phyloP scores from a whole-genome alignment of 2,797 vertebrate species.

The Saxicola maurus region DNA sequence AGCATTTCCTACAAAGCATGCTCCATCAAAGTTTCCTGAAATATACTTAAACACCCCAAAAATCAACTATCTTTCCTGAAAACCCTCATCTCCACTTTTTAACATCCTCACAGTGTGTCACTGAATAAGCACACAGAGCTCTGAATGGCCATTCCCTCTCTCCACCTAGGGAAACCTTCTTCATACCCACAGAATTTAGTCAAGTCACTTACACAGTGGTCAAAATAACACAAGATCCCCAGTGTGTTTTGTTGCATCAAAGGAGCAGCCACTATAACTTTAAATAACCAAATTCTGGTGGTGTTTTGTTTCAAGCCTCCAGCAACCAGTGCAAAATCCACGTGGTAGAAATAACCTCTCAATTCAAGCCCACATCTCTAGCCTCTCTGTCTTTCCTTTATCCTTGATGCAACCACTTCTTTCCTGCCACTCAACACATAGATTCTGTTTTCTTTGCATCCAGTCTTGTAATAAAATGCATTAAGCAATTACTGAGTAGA shows the following conservation, averaged over 20 bases:
- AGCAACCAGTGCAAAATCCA: neutral
- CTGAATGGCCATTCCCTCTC: neutral
- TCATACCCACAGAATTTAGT: neutral
- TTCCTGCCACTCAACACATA: neutral
- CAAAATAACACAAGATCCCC: neutral
- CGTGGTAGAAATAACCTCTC: neutral
- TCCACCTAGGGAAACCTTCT: neutral
- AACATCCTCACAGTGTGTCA: neutral
- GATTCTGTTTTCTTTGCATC: neutral
- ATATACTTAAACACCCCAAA: neutral
- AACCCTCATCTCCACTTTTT: neutral
- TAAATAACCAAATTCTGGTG: neutral
- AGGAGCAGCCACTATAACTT: neutral
- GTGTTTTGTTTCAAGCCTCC: neutral
- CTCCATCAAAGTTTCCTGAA: neutral
- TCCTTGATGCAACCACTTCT: neutral
- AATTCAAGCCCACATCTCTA: neutral
- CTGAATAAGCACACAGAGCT: rapidly evolving
- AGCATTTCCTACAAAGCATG: neutral
- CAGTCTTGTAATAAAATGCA: neutral
- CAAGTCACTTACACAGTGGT: neutral
- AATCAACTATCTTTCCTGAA: neutral
- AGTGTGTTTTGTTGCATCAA: neutral
- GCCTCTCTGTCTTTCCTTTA: neutral
- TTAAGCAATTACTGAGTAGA: neutral